phyloP scores from a whole-genome alignment of 2,113 vertebrate species.

The Malaclemys terrapin region DNA sequence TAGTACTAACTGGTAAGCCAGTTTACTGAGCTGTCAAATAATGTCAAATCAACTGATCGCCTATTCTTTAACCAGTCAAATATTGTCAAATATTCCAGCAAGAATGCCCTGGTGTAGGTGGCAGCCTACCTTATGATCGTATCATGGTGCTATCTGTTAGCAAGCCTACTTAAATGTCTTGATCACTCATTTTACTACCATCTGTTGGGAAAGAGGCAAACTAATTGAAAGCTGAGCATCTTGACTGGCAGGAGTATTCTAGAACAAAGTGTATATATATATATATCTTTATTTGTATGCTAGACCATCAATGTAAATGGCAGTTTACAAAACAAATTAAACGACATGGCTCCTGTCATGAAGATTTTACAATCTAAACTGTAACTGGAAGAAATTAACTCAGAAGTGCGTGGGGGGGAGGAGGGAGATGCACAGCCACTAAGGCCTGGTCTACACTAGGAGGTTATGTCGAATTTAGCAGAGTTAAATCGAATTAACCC shows the following conservation, averaged over 20 bases:
- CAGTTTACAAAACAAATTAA: not conserved
- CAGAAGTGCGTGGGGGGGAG: not conserved
- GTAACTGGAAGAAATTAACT: not conserved
- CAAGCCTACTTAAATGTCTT: not conserved
- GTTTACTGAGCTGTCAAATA: not conserved
- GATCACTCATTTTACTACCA: not conserved
- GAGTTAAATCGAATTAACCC: too few relatives aligned
- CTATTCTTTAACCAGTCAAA: not conserved
- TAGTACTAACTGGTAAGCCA: not conserved
- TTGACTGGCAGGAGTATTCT: not conserved
- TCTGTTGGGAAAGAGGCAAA: not conserved
- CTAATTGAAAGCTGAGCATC: not conserved
- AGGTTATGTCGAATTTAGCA: too few relatives aligned
- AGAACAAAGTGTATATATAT: not conserved
- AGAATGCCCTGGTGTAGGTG: not conserved
- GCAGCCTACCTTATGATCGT: not conserved
- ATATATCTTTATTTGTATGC: not conserved
- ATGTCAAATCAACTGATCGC: not conserved
- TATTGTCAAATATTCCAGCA: not conserved
- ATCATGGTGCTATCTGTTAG: not conserved
- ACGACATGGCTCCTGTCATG: not conserved
- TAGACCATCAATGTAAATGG: not conserved
- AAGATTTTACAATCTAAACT: not conserved
- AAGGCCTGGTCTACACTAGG: too few relatives aligned
- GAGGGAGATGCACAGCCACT: not conserved